A percentile compares a stretch with the other conserved stretches of the same genome.
These are phyloP conservation scores for Danionella cerebrum DNA, from an alignment of 2,113 vertebrate species.

Conservation along the genomic window DNA sequence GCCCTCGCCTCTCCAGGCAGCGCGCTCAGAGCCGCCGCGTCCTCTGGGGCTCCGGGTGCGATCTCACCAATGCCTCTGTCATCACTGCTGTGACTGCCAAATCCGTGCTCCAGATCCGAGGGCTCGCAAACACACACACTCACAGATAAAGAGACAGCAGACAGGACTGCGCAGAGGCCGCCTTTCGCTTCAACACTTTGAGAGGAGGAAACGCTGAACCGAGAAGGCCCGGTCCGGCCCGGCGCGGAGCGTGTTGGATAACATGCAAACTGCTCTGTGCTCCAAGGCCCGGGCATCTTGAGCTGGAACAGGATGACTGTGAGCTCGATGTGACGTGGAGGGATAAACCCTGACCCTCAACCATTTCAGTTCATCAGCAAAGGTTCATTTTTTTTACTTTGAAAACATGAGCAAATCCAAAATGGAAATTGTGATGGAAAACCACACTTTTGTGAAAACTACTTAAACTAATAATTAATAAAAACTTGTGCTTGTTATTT, in stretches of 20 bases:
- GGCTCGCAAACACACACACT: slow-evolving; percentile 68
- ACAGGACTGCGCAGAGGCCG: slow-evolving; percentile 56
- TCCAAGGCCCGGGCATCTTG: slow-evolving; percentile 52
- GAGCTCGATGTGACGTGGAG: too few relatives aligned
- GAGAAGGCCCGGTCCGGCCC: slow-evolving; percentile 49
- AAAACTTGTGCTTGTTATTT: too few relatives aligned
- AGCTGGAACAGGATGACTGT: slow-evolving; percentile 64
- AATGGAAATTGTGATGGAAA: too few relatives aligned
- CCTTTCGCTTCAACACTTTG: slow-evolving; percentile 62
- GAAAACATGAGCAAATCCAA: too few relatives aligned
- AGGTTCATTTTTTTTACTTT: too few relatives aligned
- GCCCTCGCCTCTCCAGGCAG: too few relatives aligned
- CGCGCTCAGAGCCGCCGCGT: slow-evolving; percentile 58
- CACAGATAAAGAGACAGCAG: slow-evolving; percentile 53
- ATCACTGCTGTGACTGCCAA: slow-evolving; percentile 75
- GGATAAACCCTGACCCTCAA: too few relatives aligned
- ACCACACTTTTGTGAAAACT: too few relatives aligned
- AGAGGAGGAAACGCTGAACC: slow-evolving; percentile 54
- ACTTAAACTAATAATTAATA: too few relatives aligned
- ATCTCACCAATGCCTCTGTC: slow-evolving; percentile 77
- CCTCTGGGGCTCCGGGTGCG: slow-evolving; percentile 72
- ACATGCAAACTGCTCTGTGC: slow-evolving; percentile 62
- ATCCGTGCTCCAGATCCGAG: slow-evolving; percentile 67
- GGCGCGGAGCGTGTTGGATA: slow-evolving; percentile 51
- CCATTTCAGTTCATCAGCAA: too few relatives aligned